Base-by-base conservation (phyloP, 2,113 vertebrate genomes). In the Aldabrachelys gigantea region DNA sequence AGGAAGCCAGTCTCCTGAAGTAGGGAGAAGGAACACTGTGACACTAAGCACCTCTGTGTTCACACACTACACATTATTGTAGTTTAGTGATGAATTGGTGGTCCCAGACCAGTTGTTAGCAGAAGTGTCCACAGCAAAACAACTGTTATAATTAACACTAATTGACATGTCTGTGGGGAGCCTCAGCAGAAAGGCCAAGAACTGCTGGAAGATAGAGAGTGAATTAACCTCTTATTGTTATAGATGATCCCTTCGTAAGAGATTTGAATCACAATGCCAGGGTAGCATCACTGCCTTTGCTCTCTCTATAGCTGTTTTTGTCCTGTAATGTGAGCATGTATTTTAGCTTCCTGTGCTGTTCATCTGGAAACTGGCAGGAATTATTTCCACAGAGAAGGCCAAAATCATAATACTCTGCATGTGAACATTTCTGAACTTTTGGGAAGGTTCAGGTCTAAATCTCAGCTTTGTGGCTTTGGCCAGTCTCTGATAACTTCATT, bases 161-260 rank as follows among this genome's bases (percentile, higher is more conserved):
- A 94, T 65, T 84, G 22, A 57, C 88, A 65, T 80, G 92, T 38
- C n/a, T 94, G 93, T 82, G 95, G 85, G 90, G 91, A 88, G 80
- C 62, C 94, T 94, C 65, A 92, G 82, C 22, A 96, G 90, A 92
- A 97, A 87, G 31, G 81, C 57, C 72, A 95, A 94, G 89, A 69
- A 38, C 11, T 80, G 80, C 27, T 87, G 92, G 62, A 95, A 62
- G 38, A 24, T 57, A 95, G 81, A 91, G 53, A 16, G 93, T 94
- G 69, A 87, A 94, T 85, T 94, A 92, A 86, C 84, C 93, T 95
- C 87, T 79, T 52, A 54, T 65, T 75, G 94, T 95, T 96, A 96
- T 92, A 96, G 96, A 92, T 92, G 87, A 92, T 94, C 93, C 90
- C 96, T 97, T 96, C 90, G 94, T 93, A 92, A 93, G 84, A 96